Percentiles rank a stretch among this genome's conserved stretches.
Evolutionary conservation across 2,797 vertebrate species (phyloP).

Genomic region (Microhierax caerulescens): DNA sequence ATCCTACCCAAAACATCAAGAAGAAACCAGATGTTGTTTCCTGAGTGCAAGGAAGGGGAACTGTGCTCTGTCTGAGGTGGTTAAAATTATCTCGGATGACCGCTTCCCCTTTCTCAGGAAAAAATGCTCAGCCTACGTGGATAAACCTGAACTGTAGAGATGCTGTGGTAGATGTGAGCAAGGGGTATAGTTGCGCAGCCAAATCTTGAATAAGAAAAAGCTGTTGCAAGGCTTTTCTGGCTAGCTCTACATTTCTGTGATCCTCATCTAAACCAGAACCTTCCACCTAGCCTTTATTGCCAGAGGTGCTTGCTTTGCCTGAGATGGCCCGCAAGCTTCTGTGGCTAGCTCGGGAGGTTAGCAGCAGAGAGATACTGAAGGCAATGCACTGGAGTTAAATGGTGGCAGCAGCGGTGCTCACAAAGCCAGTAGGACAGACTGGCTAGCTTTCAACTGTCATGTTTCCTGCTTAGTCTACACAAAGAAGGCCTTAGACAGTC

Average conservation of each 20-base stretch:
- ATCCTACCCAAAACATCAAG: neutral
- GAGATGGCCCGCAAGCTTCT: neutral
- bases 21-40: neutral
- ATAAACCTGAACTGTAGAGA: neutral
- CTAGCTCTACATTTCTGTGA: neutral
- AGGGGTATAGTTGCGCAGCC: neutral
- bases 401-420: neutral
- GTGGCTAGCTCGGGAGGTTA: neutral
- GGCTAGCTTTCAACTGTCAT: neutral
- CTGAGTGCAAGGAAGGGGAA: neutral
- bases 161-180: neutral
- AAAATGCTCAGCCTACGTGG: fast-evolving
- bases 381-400: neutral
- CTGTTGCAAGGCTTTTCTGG: neutral
- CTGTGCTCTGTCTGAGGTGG: neutral
- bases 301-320: neutral
- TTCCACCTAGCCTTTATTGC: neutral
- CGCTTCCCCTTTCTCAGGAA: neutral
- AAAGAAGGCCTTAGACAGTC: neutral
- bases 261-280: neutral
- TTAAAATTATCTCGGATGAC: neutral
- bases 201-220: neutral
- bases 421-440: neutral
- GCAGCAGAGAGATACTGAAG: neutral
- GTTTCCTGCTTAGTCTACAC: neutral